These are phyloP conservation scores for Dryocosmus kuriphilus DNA, from an alignment of 2,888 invertebrate species.

Conservation along the genomic window DNA sequence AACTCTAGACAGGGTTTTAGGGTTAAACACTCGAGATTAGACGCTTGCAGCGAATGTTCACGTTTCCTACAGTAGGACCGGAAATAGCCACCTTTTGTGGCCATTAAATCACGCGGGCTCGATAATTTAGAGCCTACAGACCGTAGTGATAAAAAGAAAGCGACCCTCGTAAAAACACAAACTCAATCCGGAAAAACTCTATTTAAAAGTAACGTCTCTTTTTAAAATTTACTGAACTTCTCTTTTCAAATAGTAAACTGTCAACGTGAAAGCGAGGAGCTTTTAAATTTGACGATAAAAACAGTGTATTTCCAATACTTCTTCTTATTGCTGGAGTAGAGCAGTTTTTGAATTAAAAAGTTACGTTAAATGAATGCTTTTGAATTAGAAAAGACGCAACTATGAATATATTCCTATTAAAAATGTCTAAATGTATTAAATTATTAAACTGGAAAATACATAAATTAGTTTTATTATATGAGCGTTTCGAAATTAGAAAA, in stretches of 20 bases:
- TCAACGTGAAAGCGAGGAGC: neutral
- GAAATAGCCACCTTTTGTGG: conserved; percentile 50
- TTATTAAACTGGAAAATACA: no score
- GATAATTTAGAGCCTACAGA: conserved; percentile 49
- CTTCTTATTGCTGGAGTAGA: neutral
- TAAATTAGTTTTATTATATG: no score
- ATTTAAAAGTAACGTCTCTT: conserved; percentile 22
- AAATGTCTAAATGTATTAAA: no score
- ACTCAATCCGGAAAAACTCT: conserved; percentile 40
- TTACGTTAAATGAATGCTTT: no score
- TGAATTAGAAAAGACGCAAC: no score
- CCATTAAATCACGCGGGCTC: conserved; percentile 51
- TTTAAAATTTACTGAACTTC: conserved; percentile 15
- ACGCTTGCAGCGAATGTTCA: neutral
- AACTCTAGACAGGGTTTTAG: conserved; percentile 6
- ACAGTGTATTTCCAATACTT: neutral
- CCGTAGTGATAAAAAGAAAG: conserved; percentile 48
- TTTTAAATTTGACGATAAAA: neutral
- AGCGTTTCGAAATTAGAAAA: no score
- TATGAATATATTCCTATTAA: no score
- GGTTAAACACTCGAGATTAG: conserved; percentile 36
- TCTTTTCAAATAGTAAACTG: neutral
- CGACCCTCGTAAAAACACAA: conserved; percentile 49
- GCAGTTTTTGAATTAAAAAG: no score
- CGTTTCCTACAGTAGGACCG: conserved; percentile 36